Evolutionary conservation across 1,140 invertebrate genomes (phyloP).

Genomic region (Brachionus sp.): DNA sequence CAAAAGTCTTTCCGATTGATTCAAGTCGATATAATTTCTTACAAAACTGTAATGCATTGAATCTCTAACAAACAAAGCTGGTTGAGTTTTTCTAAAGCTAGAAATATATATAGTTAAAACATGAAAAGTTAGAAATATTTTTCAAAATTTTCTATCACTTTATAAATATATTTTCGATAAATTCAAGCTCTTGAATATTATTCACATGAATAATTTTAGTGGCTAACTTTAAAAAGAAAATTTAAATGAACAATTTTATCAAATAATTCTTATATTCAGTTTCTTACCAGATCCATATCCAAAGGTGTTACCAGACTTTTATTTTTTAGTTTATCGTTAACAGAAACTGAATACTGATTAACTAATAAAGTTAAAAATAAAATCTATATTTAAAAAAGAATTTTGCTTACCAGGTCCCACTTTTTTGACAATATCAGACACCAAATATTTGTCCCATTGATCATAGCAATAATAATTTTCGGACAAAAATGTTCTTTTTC

Average conservation of each 20-base stretch:
- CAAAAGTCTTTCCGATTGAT: slow-evolving; percentile 20
- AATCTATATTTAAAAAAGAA: neutral
- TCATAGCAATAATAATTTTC: slow-evolving; percentile 30
- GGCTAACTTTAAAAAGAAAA: neutral
- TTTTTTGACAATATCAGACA: slow-evolving; percentile 34
- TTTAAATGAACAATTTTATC: neutral
- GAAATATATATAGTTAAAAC: neutral
- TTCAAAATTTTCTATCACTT: neutral
- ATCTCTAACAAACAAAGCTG: slow-evolving; percentile 24
- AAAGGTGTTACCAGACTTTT: slow-evolving; percentile 33
- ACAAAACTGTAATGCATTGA: slow-evolving; percentile 41
- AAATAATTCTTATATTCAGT: too few species aligned
- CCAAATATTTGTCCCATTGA: slow-evolving; percentile 43
- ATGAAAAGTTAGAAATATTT: too few species aligned
- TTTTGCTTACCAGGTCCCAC: neutral
- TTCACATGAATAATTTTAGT: slow-evolving; percentile 42
- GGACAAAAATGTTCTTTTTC: slow-evolving; percentile 32
- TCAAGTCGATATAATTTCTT: slow-evolving; percentile 28
- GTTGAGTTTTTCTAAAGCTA: slow-evolving; percentile 40
- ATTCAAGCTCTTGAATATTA: slow-evolving; percentile 42
- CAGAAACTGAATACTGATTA: neutral
- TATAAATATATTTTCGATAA: slow-evolving; percentile 29
- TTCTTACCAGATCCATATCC: slow-evolving; percentile 36
- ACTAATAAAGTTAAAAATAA: neutral
- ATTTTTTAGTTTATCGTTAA: neutral